Evolutionary conservation across 2,113 vertebrate species (phyloP), one percentile per base, ranked within the genome.

Genomic region (Hystrix cristata): DNA sequence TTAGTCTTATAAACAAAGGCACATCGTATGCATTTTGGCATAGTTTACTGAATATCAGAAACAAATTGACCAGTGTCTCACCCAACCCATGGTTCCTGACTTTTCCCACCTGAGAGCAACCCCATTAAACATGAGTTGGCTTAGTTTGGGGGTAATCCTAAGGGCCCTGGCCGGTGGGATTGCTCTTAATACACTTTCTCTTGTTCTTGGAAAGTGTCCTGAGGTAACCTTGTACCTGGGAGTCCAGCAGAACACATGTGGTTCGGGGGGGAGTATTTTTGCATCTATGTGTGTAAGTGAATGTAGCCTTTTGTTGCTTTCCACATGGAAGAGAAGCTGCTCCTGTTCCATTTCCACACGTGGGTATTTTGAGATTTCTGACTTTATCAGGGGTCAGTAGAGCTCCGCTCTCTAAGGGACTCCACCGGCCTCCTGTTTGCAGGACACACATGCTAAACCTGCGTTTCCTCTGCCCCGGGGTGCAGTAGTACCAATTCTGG

Each of bases 361-460:
- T 31, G 43, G 9, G 29, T 31, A 14, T 27, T 31, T 21, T 7
- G 74, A 29, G 34, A 43, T 5, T 38, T 13, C 74, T 46, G 25
- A 38, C 43, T 29, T 31, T 13, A 3, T 10, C 57, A 10, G 29
- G 43, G 46, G 5, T 38, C 74, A 8, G 88, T 13, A 8, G 12
- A 25, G 19, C 29, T 14, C 43, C 31, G 14, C 14, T 11, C 13
- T 7, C 71, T 46, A 4, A 5, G 7, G 43, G 43, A 13, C 72
- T 29, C 43, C 43, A 2, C 5, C 3, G 67, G n/a, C 46, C 74
- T 8, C 38, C 23, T 16, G 11, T 16, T n/a, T 10, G 38, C 27
- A 19, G 71, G 55, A 19, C 27, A 5, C 0, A 5, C 21, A 19
- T 1, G 10, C 19, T 0, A 14, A 34, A 19, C 25, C 25, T 4